Conservation (phyloP, 2,888 invertebrate species). For the Himalopsyche kuldschensis region DNA sequence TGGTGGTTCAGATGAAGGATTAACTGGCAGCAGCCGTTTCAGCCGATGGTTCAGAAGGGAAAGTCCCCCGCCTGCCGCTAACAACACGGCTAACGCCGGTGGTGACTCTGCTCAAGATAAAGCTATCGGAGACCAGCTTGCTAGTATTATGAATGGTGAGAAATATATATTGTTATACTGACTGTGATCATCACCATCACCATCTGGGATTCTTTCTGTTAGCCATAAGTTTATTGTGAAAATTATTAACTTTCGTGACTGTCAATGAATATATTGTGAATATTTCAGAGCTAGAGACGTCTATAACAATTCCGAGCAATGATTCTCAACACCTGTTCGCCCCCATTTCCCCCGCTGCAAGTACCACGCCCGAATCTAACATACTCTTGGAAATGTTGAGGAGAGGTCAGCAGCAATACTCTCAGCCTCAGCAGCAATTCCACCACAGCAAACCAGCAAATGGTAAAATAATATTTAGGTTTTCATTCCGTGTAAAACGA, state of each 20-base stretch:
- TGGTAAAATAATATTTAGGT: constrained; percentile 7
- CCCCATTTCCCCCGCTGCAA: constrained; percentile 68
- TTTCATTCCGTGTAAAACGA: no score
- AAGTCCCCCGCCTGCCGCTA: constrained; percentile 51
- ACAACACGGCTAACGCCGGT: not conserved
- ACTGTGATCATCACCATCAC: no score
- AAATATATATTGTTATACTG: not conserved
- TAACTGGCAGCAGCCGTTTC: constrained; percentile 69
- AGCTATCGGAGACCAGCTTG: constrained; percentile 45
- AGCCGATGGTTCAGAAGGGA: constrained; percentile 80
- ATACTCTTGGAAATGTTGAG: constrained; percentile 72
- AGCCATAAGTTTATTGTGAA: no score
- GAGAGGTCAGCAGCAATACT: constrained; percentile 59
- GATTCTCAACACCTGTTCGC: constrained; percentile 68
- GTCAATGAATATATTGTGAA: not conserved
- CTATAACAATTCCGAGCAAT: constrained; percentile 47
- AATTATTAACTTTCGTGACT: no score
- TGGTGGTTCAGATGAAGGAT: constrained; percentile 59
- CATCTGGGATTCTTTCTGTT: no score
- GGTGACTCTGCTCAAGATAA: constrained; percentile 42
- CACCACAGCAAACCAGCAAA: constrained; percentile 15
- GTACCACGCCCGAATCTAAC: constrained; percentile 47
- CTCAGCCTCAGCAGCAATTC: constrained; percentile 42
- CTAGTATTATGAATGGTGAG: constrained; percentile 68
- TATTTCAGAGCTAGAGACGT: constrained; percentile 51